phyloP scores from a whole-genome alignment of 2,797 vertebrate species.

The Typhlichthys subterraneus region DNA sequence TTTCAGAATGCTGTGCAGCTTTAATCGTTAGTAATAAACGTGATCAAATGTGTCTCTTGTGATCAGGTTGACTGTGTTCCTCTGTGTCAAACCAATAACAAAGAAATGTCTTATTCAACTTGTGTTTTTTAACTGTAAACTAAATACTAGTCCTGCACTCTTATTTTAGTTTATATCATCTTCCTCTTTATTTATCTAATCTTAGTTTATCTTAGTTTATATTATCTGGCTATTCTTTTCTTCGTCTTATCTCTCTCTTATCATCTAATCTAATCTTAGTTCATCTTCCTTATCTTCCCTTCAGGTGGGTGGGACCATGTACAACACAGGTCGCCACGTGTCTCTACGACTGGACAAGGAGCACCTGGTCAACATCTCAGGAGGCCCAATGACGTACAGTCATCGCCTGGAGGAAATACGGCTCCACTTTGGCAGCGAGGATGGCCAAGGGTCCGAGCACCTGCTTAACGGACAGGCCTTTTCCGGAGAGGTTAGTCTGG shows the following conservation, averaged over 20 bases:
- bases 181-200: too few relatives aligned
- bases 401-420: conserved; percentile 97
- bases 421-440: conserved; percentile 96
- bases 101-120: too few relatives aligned
- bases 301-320: conserved; percentile 97
- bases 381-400: conserved; percentile 96
- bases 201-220: too few relatives aligned
- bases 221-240: too few relatives aligned
- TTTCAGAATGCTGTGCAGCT: too few relatives aligned
- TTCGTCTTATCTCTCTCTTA: background rate
- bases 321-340: conserved; percentile 97
- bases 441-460: conserved; percentile 95
- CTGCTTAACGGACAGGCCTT: conserved; percentile 97
- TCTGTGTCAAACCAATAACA: too few relatives aligned
- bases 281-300: background rate
- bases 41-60: too few relatives aligned
- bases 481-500: conserved; percentile 90
- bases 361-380: conserved; percentile 97
- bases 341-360: conserved; percentile 96
- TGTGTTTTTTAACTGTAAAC: too few relatives aligned
- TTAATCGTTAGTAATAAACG: too few relatives aligned
- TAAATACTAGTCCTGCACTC: too few relatives aligned
- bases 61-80: too few relatives aligned
- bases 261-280: background rate
- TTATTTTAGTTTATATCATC: too few relatives aligned